Evolutionary conservation across 2,113 vertebrate species (phyloP), one percentile per base, ranked within the genome.

Genomic region (Podilymbus podiceps): DNA sequence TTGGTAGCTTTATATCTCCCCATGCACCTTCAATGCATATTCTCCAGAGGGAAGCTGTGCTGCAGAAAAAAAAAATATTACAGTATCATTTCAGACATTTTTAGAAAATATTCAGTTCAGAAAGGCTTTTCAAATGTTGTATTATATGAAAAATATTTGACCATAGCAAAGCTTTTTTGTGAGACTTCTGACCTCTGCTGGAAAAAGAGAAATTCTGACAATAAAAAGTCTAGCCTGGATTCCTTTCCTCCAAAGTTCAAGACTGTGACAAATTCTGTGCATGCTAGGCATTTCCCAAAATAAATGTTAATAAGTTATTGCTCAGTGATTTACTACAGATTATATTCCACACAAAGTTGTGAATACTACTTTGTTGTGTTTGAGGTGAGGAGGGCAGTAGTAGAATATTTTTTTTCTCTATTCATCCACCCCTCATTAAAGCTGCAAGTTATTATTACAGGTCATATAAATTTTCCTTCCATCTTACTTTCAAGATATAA

Each of bases 111-210:
- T 30, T 89, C 35, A 40, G 20, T 86, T 92, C 85, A 89, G 40
- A 92, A 89, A 80, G 64, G 44, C 25, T 92, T 90, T 90, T 88
- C 17, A 90, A 76, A 76, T 67, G 58, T 40, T 79, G 35, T 31
- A 66, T 75, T 78, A 71, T 38, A 79, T 84, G 73, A 90, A 90
- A 95, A 84, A 79, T 71, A 93, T 90, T 90, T 89, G 64, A 89
- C 52, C 63, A 76, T n/a, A 85, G 35, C 40, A 81, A 31, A 30
- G 14, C 1, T 82, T 78, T 75, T 76, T 73, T 23, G 64, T 77
- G 81, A 50, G 49, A 56, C 40, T 78, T 94, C 74, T 17, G 11
- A 79, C n/a, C 62, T 79, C 60, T 93, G 46, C 40, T 79, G 6
- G 12, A 76, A 92, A 86, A 80, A 72, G 21, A 84, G 17, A 75